A percentile compares a stretch with the other conserved stretches of the same genome.
Evolutionary conservation across 1,140 invertebrate genomes (phyloP).

Genomic region (Lucilia cuprina): DNA sequence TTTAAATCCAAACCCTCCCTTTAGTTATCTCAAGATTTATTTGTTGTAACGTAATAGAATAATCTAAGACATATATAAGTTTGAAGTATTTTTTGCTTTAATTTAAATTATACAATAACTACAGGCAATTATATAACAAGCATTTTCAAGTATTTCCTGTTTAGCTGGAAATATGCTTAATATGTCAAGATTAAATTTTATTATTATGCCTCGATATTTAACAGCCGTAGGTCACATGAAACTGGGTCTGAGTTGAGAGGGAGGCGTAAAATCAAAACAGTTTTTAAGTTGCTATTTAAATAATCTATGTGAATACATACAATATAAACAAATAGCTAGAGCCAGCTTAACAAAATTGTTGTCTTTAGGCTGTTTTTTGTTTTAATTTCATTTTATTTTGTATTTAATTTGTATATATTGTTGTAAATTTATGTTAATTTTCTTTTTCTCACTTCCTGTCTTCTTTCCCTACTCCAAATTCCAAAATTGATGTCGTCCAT

Average conservation of each 20-base stretch:
- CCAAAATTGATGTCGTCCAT: neutral
- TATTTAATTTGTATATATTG: neutral
- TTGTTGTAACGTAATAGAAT: no score
- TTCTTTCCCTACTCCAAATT: neutral
- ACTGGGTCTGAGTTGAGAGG: no score
- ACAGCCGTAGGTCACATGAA: no score
- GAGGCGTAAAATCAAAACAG: no score
- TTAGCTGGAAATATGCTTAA: neutral
- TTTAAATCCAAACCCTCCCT: no score
- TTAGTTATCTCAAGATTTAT: no score
- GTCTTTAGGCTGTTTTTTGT: neutral
- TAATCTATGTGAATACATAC: no score
- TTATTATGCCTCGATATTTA: no score
- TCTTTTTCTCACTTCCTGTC: neutral
- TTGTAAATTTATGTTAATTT: neutral
- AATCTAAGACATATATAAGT: neutral
- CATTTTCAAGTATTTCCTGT: neutral
- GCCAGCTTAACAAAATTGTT: neutral
- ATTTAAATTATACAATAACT: slow-evolving; percentile 40
- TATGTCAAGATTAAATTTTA: no score
- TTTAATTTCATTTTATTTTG: neutral
- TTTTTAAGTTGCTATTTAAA: no score
- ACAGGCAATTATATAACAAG: slow-evolving; percentile 19
- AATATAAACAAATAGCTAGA: neutral
- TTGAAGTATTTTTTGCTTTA: slow-evolving; percentile 26